A percentile compares a stretch with the other conserved stretches of the same genome.
These are phyloP conservation scores for Galaxias olidus DNA, from an alignment of 2,797 vertebrate species.

Conservation along the genomic window DNA sequence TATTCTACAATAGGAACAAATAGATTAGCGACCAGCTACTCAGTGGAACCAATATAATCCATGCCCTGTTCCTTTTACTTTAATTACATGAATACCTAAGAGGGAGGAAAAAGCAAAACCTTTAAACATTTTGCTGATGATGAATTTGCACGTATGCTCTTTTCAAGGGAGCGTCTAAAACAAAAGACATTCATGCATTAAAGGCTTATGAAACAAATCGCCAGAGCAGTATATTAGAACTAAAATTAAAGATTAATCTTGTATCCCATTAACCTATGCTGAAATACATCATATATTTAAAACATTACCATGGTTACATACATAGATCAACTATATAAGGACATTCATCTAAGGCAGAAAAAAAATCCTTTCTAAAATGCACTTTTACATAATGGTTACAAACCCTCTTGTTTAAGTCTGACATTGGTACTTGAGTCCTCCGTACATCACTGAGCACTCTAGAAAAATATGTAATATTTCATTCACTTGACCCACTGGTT, in stretches of 20 bases:
- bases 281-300: no score
- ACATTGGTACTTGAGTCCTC: conserved; percentile 15
- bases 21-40: conserved; percentile 57
- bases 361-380: conserved; percentile 17
- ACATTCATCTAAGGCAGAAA: not conserved
- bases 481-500: conserved; percentile 39
- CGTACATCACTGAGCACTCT: conserved; percentile 9
- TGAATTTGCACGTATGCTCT: conserved; percentile 14
- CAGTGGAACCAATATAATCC: conserved; percentile 52
- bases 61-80: conserved; percentile 50
- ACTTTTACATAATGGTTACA: conserved; percentile 23
- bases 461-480: conserved; percentile 32
- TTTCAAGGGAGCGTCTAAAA: no score
- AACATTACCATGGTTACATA: no score
- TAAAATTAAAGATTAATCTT: no score
- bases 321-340: not conserved
- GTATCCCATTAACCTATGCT: no score
- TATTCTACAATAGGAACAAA: conserved; percentile 46
- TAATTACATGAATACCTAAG: conserved; percentile 48
- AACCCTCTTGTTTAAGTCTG: conserved; percentile 26
- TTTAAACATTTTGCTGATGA: conserved; percentile 15
- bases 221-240: no score
- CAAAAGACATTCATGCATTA: no score
- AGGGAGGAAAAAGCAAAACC: conserved; percentile 14
- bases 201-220: no score